These are phyloP conservation scores for Neotragus moschatus DNA, from an alignment of 2,113 vertebrate species.

Conservation along the genomic window DNA sequence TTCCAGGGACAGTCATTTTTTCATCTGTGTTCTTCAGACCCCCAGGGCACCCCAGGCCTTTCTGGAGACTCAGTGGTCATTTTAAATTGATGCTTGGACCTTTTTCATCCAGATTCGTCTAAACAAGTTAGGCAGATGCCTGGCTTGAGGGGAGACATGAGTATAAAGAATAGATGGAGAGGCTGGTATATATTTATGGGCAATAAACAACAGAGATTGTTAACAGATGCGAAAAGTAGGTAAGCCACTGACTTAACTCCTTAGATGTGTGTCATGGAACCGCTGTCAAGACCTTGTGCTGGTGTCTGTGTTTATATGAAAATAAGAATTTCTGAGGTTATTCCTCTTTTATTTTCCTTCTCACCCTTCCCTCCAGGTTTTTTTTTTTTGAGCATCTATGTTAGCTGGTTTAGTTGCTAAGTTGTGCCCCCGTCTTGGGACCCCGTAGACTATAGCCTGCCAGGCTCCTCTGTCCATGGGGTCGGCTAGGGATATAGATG, in stretches of 20 bases:
- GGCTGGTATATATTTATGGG: background rate
- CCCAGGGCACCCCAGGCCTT: background rate
- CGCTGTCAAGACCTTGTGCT: background rate
- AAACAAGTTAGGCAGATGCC: background rate
- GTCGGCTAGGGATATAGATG: background rate
- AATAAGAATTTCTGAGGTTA: background rate
- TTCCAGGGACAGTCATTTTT: background rate
- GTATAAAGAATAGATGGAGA: background rate
- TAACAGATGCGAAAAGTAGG: background rate
- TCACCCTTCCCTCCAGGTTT: background rate
- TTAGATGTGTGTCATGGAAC: background rate
- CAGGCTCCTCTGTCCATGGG: background rate
- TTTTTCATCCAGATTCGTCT: background rate
- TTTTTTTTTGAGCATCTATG: background rate
- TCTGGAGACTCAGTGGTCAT: background rate
- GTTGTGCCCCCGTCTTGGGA: background rate
- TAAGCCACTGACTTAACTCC: background rate
- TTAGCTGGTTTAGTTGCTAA: background rate
- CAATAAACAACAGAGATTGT: background rate
- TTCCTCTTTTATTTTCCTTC: background rate
- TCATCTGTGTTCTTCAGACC: background rate
- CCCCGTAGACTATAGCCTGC: background rate
- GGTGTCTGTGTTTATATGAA: background rate
- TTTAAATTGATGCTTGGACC: background rate
- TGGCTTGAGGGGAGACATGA: background rate